Evolutionary conservation across 2,888 invertebrate species (phyloP).

Genomic region (Apamea monoglypha): DNA sequence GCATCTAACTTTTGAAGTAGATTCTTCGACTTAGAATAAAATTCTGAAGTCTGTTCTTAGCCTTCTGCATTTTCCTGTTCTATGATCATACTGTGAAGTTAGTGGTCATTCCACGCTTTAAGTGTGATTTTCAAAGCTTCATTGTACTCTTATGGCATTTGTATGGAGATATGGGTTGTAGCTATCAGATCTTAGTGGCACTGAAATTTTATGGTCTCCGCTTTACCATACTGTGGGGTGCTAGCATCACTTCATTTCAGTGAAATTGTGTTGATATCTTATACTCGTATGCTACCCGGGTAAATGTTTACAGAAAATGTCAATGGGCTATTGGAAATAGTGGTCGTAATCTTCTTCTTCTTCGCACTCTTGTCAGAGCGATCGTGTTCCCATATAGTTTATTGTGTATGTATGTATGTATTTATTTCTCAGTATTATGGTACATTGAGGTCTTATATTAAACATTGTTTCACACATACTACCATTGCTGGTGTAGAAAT

Average conservation of each 20-base stretch:
- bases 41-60: background rate
- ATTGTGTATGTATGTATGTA: no score
- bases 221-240: constrained; percentile 13
- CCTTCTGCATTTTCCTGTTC: constrained; percentile 22
- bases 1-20: background rate
- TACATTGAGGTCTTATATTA: no score
- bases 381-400: no score
- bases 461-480: no score
- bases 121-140: constrained; percentile 41
- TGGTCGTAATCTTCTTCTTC: no score
- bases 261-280: constrained; percentile 7
- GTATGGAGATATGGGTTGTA: constrained; percentile 47
- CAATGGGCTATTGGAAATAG: background rate
- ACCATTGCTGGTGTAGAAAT: no score
- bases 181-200: constrained; percentile 43
- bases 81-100: background rate
- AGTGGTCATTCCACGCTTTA: constrained; percentile 34
- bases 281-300: background rate
- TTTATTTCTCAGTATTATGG: no score
- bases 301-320: background rate
- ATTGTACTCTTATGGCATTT: constrained; percentile 42
- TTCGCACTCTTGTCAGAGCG: no score
- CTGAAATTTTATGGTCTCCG: constrained; percentile 32
- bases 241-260: background rate
- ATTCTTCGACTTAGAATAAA: no score